Percentiles rank a stretch among this genome's conserved stretches.
Evolutionary conservation across 2,797 vertebrate genomes (phyloP).

Genomic region (Echiichthys vipera): DNA sequence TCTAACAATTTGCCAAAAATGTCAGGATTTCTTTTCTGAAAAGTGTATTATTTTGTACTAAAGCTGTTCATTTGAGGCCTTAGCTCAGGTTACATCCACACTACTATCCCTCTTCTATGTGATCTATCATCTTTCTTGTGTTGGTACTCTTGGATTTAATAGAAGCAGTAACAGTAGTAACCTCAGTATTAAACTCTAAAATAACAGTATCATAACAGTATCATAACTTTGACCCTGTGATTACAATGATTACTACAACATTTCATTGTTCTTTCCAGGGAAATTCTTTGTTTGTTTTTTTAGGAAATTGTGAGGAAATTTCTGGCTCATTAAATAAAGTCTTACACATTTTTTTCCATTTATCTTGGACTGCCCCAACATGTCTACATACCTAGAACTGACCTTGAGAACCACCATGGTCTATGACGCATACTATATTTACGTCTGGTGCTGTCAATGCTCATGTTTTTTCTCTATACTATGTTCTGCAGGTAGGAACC

Average conservation of each 20-base stretch:
- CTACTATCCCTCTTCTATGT: too few relatives aligned
- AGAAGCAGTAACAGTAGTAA: too few relatives aligned
- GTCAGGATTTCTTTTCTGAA: too few relatives aligned
- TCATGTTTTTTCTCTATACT: conserved; percentile 20
- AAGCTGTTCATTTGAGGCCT: neutral
- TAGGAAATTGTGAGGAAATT: neutral
- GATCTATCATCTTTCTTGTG: too few relatives aligned
- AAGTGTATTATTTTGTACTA: too few relatives aligned
- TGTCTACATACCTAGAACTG: neutral
- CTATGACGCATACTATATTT: neutral
- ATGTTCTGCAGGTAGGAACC: conserved; percentile 88
- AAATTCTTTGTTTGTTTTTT: neutral
- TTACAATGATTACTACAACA: neutral
- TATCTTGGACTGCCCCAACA: neutral
- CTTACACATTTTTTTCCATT: neutral
- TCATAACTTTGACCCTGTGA: neutral
- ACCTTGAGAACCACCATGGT: neutral
- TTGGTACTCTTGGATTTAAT: too few relatives aligned
- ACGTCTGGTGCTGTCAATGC: neutral
- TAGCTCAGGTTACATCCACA: too few relatives aligned
- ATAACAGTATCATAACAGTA: too few relatives aligned
- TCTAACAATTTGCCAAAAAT: too few relatives aligned
- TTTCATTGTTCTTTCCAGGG: neutral
- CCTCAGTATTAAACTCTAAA: neutral
- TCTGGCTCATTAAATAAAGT: neutral